Conservation (phyloP, 2,888 invertebrate species). For the Zele albiditarsus region DNA sequence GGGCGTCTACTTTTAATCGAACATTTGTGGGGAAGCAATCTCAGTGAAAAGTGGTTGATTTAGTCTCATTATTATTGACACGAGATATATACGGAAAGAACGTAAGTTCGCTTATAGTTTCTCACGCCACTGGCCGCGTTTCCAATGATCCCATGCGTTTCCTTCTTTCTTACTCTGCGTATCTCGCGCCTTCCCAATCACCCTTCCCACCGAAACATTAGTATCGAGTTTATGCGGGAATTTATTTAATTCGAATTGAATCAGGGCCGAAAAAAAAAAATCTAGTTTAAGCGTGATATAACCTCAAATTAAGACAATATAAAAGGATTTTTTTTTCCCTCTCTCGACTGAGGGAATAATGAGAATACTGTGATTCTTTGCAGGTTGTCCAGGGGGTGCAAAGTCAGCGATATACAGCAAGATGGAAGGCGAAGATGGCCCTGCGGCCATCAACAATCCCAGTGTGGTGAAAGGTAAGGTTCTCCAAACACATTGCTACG, state of each 20-base stretch:
- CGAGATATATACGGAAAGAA: neutral
- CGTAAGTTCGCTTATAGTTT: slow-evolving; percentile 45
- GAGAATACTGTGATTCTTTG: neutral
- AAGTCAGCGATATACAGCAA: slow-evolving; percentile 48
- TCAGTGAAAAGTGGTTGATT: slow-evolving; percentile 22
- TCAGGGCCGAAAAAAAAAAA: neutral
- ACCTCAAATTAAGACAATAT: neutral
- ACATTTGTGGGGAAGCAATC: slow-evolving; percentile 8
- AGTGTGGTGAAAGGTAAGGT: slow-evolving; percentile 66
- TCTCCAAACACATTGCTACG: neutral
- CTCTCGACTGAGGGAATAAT: neutral
- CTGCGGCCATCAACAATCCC: slow-evolving; percentile 68
- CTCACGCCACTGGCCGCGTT: slow-evolving; percentile 61
- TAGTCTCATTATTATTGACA: slow-evolving; percentile 1
- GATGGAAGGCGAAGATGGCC: slow-evolving; percentile 70
- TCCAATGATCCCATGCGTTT: slow-evolving; percentile 54
- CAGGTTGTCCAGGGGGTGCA: slow-evolving; percentile 30
- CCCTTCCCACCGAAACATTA: slow-evolving; percentile 16
- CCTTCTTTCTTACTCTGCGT: slow-evolving; percentile 44
- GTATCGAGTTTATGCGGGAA: slow-evolving; percentile 58
- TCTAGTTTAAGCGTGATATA: neutral
- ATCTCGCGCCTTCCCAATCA: neutral
- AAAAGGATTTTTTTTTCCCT: neutral
- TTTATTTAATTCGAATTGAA: slow-evolving; percentile 53
- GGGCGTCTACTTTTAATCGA: slow-evolving; percentile 13